phyloP scores from a whole-genome alignment of 2,113 vertebrate species.

The Caranx ignobilis region DNA sequence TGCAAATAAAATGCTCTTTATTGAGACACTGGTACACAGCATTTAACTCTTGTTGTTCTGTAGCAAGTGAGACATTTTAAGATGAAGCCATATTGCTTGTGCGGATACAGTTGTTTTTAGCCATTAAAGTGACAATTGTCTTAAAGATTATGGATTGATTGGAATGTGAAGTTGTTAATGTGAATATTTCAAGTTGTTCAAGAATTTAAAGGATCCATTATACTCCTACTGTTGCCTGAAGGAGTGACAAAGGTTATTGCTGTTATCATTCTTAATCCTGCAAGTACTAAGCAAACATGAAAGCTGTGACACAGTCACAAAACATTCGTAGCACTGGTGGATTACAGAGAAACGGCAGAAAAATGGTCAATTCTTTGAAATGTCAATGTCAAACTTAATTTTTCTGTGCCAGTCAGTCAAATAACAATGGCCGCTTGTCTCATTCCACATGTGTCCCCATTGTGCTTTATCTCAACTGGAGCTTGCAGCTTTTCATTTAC shows the following conservation, averaged over 20 bases:
- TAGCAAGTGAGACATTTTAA: not conserved
- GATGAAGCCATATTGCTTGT: not conserved
- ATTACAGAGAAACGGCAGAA: too few species aligned
- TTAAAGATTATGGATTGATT: not conserved
- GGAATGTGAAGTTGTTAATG: not conserved
- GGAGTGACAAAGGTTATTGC: not conserved
- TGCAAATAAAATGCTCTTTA: slow-evolving; percentile 46
- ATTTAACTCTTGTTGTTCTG: not conserved
- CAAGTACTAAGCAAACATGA: not conserved
- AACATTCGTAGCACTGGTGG: not conserved
- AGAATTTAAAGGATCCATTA: too few species aligned
- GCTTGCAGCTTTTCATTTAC: not conserved
- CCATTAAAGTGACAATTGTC: not conserved
- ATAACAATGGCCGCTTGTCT: not conserved
- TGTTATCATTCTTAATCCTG: not conserved
- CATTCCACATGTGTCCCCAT: not conserved
- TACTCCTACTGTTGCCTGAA: too few species aligned
- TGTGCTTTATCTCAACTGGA: not conserved
- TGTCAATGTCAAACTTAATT: too few species aligned
- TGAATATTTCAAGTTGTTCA: not conserved
- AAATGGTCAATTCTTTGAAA: too few species aligned
- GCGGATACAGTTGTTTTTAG: not conserved
- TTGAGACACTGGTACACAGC: slow-evolving; percentile 12
- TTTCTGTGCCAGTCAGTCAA: too few species aligned
- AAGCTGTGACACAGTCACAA: not conserved